Conservation (phyloP, 2,888 invertebrate genomes). For the Ctena decussata region DNA sequence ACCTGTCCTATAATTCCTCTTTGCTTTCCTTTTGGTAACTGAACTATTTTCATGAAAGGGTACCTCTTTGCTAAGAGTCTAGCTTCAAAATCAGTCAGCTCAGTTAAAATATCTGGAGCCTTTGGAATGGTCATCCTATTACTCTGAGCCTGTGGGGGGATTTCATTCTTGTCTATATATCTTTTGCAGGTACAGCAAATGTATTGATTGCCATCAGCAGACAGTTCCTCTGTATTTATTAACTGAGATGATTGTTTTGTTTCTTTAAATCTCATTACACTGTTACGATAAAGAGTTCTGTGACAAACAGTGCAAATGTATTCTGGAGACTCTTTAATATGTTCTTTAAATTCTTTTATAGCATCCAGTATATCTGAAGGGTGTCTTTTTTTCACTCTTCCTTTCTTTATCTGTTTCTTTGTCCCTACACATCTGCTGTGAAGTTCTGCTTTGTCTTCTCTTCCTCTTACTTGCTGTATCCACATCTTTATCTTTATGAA, state of each 20-base stretch:
- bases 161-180: not conserved
- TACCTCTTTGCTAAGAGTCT: slow-evolving; percentile 1
- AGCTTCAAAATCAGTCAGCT: not conserved
- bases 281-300: not conserved
- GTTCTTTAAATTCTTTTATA: not conserved
- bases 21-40: slow-evolving; percentile 17
- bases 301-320: slow-evolving; percentile 1
- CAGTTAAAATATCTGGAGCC: not conserved
- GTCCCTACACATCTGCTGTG: not conserved
- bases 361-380: not conserved
- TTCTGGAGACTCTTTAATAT: not conserved
- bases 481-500: not conserved
- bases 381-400: too few relatives aligned
- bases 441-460: not conserved
- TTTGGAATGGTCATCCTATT: not conserved
- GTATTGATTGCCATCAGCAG: not conserved
- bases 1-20: not conserved
- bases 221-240: not conserved
- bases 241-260: not conserved
- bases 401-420: too few relatives aligned
- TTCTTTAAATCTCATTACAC: not conserved
- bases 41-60: slow-evolving; percentile 1
- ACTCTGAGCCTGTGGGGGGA: not conserved
- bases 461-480: slow-evolving; percentile 1
- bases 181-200: not conserved